Base-by-base conservation (phyloP, 2,113 vertebrate species). In the Calonectris borealis region DNA sequence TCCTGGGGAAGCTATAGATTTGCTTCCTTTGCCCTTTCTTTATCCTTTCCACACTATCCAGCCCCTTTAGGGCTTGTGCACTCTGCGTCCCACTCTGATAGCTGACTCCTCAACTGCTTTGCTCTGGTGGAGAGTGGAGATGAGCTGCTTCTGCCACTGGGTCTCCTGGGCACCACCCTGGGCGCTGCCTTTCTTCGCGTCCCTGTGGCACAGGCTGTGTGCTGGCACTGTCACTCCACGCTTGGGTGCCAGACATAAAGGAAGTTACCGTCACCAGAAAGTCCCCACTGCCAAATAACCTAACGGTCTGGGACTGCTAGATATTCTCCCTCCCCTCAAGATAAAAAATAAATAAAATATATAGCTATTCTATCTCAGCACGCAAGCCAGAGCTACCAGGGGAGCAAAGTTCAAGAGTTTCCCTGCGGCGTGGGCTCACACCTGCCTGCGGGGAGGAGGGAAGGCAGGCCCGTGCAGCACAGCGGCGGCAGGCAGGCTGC, bases 361-460 rank as follows among this genome's bases (percentile, higher is more conserved):
- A 0, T 31, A 19, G 9, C 38, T 60, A 8, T 60, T 62, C 13
- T 31, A 5, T 10, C 44, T 62, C 31, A 8, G 16, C 10, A 25
- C 2, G 0, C 29, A 82, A 80, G 13, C 9, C 58, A 61, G 70
- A 85, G 29, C 34, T 49, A 38, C 10, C 20, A 65, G 22, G 22
- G 27, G 27, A 89, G 48, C 13, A 60, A 68, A 68, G 55, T 26
- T 71, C 25, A 60, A 25, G n/a, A 18, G 48, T 19, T 40, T 58
- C 54, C 31, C 16, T 2, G 2, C 0, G 0, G 7, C 14, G 15
- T 32, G 38, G 14, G 25, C 58, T 64, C 3, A 0, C 65, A 40
- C 20, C 60, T 61, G 29, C 19, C 40, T 10, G 16, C 18, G 16
- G 36, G 40, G 51, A 26, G 20, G 51, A 42, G 40, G 22, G 20